phyloP scores from a whole-genome alignment of 2,113 vertebrate genomes.

The Typhlomys cinereus region DNA sequence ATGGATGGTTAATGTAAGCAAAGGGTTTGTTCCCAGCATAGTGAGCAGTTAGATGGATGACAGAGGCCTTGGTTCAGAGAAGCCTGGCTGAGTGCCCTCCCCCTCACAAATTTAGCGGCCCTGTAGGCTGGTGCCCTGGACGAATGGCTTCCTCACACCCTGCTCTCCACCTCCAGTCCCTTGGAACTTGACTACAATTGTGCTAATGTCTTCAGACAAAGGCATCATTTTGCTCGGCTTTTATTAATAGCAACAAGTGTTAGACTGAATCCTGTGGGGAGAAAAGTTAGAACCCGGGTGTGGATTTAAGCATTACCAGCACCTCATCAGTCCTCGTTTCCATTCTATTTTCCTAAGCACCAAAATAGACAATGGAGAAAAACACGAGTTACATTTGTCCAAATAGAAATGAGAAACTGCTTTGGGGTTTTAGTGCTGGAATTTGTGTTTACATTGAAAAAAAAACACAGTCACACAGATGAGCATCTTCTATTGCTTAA shows the following conservation, averaged over 20 bases:
- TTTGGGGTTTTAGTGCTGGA: conserved; percentile 28
- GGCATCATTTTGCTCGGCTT: conserved; percentile 75
- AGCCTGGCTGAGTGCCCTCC: conserved; percentile 46
- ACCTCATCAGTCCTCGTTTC: conserved; percentile 68
- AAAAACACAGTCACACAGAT: conserved; percentile 28
- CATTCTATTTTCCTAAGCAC: conserved; percentile 63
- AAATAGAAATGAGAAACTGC: conserved; percentile 36
- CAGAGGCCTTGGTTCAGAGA: conserved; percentile 2
- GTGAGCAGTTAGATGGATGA: neutral
- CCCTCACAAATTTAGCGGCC: conserved; percentile 61
- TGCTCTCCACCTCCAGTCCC: neutral
- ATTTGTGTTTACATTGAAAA: conserved; percentile 55
- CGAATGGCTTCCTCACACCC: conserved; percentile 17
- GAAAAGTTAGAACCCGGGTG: conserved; percentile 36
- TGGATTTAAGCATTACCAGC: conserved; percentile 61
- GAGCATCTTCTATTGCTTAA: neutral
- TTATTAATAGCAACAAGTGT: conserved; percentile 79
- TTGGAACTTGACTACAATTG: conserved; percentile 65
- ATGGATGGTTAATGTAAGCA: conserved; percentile 25
- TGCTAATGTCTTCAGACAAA: conserved; percentile 75
- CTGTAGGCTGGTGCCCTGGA: conserved; percentile 18
- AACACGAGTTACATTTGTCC: conserved; percentile 55
- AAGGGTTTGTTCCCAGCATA: conserved; percentile 7
- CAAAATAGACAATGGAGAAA: conserved; percentile 77
- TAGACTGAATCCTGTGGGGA: conserved; percentile 58